These are phyloP conservation scores for Magallana angulata DNA, from an alignment of 1,140 invertebrate species.

Conservation along the genomic window DNA sequence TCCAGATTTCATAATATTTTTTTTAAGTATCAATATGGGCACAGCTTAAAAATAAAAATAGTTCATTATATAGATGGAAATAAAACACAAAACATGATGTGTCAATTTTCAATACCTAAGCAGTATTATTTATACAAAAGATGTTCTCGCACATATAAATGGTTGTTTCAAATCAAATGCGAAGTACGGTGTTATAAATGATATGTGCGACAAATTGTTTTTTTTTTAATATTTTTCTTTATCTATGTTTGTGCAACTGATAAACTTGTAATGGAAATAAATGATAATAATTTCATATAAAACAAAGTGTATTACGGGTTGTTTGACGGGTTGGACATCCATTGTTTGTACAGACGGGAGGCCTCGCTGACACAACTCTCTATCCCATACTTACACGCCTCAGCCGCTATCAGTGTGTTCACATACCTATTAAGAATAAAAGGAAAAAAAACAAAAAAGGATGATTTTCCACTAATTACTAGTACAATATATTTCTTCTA, in stretches of 20 bases:
- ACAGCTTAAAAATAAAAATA: not conserved
- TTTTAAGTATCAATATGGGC: too few relatives aligned
- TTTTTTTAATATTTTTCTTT: too few relatives aligned
- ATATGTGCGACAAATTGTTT: too few relatives aligned
- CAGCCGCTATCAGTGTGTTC: slow-evolving; percentile 2
- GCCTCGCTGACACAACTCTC: slow-evolving; percentile 46
- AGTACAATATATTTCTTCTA: too few relatives aligned
- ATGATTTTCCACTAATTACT: too few relatives aligned
- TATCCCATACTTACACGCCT: slow-evolving; percentile 51
- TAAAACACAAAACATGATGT: not conserved
- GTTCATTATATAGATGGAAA: not conserved
- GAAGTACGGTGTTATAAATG: too few relatives aligned
- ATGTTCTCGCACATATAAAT: too few relatives aligned
- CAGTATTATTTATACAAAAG: not conserved
- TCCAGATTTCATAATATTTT: too few relatives aligned
- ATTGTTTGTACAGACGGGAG: slow-evolving; percentile 34
- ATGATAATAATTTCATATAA: not conserved
- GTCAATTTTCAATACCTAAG: not conserved
- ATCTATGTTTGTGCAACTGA: not conserved
- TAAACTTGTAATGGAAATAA: not conserved
- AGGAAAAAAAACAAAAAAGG: too few relatives aligned
- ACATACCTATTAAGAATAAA: slow-evolving; percentile 34
- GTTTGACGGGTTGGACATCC: slow-evolving; percentile 19
- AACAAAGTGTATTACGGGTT: slow-evolving; percentile 43
- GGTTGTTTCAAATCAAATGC: too few relatives aligned